Percentiles rank a stretch among this genome's conserved stretches.
phyloP scores from a whole-genome alignment of 2,888 invertebrate species.

The Heliconius aoede region DNA sequence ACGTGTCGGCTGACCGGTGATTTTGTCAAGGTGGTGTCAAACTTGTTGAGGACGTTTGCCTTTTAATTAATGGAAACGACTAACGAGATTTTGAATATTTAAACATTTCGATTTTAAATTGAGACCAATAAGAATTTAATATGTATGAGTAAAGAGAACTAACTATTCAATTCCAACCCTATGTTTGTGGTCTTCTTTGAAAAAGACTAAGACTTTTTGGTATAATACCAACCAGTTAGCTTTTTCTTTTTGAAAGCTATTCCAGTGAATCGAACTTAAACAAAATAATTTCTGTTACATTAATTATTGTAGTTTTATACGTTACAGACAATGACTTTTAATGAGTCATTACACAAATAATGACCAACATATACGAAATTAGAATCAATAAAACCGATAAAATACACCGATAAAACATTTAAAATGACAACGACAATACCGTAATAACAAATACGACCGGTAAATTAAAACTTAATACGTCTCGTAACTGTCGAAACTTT shows the following conservation, averaged over 20 bases:
- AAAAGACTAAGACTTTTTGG: too few relatives aligned
- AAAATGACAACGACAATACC: conserved; percentile 41
- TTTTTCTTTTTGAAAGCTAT: too few relatives aligned
- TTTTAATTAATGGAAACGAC: conserved; percentile 22
- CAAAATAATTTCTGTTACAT: neutral
- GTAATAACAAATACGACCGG: conserved; percentile 50
- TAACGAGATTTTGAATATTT: neutral
- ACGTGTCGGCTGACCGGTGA: conserved; percentile 35
- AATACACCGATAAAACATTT: conserved; percentile 28
- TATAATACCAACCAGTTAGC: too few relatives aligned
- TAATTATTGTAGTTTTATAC: neutral
- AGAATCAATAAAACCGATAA: conserved; percentile 36
- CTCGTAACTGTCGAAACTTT: conserved; percentile 68
- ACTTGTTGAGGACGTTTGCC: conserved; percentile 6
- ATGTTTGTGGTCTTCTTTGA: too few relatives aligned
- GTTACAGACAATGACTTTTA: neutral
- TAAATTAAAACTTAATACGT: conserved; percentile 62
- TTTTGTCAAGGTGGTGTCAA: conserved; percentile 37
- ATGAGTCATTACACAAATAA: conserved; percentile 28
- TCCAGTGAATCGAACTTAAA: too few relatives aligned
- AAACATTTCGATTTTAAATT: neutral
- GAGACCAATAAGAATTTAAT: neutral
- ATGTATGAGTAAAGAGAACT: too few relatives aligned
- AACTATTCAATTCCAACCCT: too few relatives aligned
- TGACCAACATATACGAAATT: conserved; percentile 19